Percentiles rank a stretch among this genome's conserved stretches.
Conservation (phyloP, 1,140 invertebrate species). For the Venustaconcha ellipsiformis region DNA sequence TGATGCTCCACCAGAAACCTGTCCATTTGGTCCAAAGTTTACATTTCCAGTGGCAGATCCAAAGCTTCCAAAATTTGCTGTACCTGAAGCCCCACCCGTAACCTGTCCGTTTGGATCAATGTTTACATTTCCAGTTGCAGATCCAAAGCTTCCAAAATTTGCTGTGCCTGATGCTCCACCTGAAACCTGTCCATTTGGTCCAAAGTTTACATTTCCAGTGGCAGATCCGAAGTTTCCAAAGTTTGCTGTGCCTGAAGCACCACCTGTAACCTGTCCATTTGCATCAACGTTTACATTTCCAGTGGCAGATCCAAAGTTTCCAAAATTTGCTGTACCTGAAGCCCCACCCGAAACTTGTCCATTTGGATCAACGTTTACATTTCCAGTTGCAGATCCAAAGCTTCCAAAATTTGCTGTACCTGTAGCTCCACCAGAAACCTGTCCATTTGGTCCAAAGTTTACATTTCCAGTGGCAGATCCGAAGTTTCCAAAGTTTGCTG, state of each 20-base stretch:
- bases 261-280: no score
- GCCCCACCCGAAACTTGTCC: neutral
- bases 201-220: neutral
- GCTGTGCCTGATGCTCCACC: neutral
- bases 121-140: neutral
- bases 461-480: neutral
- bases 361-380: neutral
- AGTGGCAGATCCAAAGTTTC: no score
- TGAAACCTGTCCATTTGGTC: neutral
- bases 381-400: conserved; percentile 3
- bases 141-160: no score
- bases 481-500: no score
- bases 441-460: neutral
- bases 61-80: neutral
- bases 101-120: neutral
- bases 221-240: neutral
- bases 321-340: neutral
- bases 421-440: neutral
- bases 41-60: conserved; percentile 2
- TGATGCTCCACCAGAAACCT: neutral
- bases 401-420: neutral
- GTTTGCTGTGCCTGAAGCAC: no score
- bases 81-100: neutral
- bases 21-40: neutral
- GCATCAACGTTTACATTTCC: no score